phyloP scores from a whole-genome alignment of 2,797 vertebrate species.

The Sebastes hubbsi region DNA sequence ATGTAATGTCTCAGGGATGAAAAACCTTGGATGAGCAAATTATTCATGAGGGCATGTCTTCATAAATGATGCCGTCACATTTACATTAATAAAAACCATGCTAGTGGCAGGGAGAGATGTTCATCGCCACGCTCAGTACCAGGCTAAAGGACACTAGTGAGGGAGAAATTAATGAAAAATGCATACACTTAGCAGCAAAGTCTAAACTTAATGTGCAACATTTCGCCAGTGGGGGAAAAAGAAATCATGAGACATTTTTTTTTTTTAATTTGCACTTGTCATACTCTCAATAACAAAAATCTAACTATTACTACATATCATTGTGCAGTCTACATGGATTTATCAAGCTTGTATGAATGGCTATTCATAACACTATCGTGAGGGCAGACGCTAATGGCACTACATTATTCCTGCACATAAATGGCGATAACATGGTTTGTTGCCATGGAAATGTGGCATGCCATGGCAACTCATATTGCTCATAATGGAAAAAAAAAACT shows the following conservation, averaged over 20 bases:
- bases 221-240: slow-evolving; percentile 14
- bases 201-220: slow-evolving; percentile 12
- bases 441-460: slow-evolving; percentile 70
- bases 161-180: slow-evolving; percentile 31
- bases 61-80: slow-evolving; percentile 64
- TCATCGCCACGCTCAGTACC: not conserved
- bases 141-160: slow-evolving; percentile 4
- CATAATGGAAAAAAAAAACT: slow-evolving; percentile 46
- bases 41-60: slow-evolving; percentile 55
- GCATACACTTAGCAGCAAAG: not conserved
- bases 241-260: not conserved
- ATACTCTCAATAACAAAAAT: slow-evolving; percentile 14
- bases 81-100: slow-evolving; percentile 39
- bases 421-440: slow-evolving; percentile 56
- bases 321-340: slow-evolving; percentile 14
- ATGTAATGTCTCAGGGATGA: slow-evolving; percentile 36
- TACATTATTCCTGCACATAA: slow-evolving; percentile 51
- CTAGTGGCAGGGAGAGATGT: slow-evolving; percentile 27
- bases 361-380: slow-evolving; percentile 51
- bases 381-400: slow-evolving; percentile 36
- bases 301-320: not conserved
- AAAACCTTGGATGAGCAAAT: slow-evolving; percentile 34
- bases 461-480: slow-evolving; percentile 40
- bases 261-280: not conserved
- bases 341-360: slow-evolving; percentile 38